Evolutionary conservation across 2,888 invertebrate genomes (phyloP).

Genomic region (Trypoxylon attenuatum): DNA sequence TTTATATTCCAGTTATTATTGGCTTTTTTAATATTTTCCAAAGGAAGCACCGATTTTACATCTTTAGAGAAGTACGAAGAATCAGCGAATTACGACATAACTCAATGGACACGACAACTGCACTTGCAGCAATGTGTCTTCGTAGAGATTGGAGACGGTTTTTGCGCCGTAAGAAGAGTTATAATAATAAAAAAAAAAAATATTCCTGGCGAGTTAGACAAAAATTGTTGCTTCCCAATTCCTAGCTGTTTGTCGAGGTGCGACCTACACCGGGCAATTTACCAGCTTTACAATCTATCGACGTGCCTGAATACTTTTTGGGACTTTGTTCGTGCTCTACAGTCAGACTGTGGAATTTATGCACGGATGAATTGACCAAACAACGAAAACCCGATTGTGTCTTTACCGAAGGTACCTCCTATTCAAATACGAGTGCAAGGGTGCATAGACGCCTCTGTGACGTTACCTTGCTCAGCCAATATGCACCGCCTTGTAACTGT

Average conservation of each 20-base stretch:
- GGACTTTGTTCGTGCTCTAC: conserved; percentile 73
- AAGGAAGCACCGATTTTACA: conserved; percentile 24
- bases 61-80: conserved; percentile 3
- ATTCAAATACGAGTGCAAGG: conserved; percentile 59
- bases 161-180: conserved; percentile 70
- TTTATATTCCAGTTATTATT: conserved; percentile 52
- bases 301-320: conserved; percentile 70
- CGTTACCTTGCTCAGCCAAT: conserved; percentile 64
- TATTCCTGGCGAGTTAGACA: background rate
- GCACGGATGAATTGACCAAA: conserved; percentile 65
- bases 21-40: conserved; percentile 46
- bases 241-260: conserved; percentile 61
- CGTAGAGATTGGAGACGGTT: conserved; percentile 75
- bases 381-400: conserved; percentile 65
- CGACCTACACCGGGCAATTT: too few species aligned
- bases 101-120: conserved; percentile 69
- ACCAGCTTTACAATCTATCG: too few species aligned
- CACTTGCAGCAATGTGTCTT: conserved; percentile 75
- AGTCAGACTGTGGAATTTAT: conserved; percentile 73
- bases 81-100: conserved; percentile 66
- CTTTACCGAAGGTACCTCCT: conserved; percentile 65
- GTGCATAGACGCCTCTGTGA: conserved; percentile 75
- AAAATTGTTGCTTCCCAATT: conserved; percentile 2
- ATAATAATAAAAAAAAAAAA: background rate
- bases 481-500: conserved; percentile 63